These are phyloP conservation scores for Apotomis capreana DNA, from an alignment of 2,888 invertebrate species.

Conservation along the genomic window DNA sequence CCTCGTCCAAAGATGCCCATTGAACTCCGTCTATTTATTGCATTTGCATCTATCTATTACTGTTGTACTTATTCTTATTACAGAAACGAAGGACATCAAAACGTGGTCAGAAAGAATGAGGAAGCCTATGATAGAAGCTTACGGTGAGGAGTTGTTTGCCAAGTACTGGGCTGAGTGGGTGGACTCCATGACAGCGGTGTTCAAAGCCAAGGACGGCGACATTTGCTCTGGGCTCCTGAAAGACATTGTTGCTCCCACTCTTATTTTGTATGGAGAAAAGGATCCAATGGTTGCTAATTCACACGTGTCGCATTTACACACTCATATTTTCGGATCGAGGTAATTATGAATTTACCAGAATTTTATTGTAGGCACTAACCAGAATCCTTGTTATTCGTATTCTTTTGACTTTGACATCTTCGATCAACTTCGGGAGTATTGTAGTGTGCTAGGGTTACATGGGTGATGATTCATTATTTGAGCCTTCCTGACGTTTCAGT, in stretches of 20 bases:
- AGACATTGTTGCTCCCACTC: conserved; percentile 88
- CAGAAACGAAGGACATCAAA: conserved; percentile 87
- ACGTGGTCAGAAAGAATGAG: conserved; percentile 92
- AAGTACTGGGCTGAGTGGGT: conserved; percentile 89
- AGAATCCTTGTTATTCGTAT: too few relatives aligned
- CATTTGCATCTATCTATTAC: too few relatives aligned
- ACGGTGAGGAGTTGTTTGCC: conserved; percentile 88
- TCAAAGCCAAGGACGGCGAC: conserved; percentile 85
- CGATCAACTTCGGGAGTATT: too few relatives aligned
- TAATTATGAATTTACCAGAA: conserved; percentile 57
- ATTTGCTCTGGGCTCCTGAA: conserved; percentile 86
- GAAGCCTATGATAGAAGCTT: conserved; percentile 87
- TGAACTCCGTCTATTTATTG: too few relatives aligned
- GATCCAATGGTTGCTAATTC: conserved; percentile 90
- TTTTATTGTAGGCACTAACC: too few relatives aligned
- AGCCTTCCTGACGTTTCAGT: too few relatives aligned
- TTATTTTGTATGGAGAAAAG: conserved; percentile 92
- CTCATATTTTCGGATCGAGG: conserved; percentile 87
- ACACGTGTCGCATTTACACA: conserved; percentile 88
- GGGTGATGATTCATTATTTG: too few relatives aligned
- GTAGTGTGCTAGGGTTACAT: too few relatives aligned
- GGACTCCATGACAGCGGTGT: conserved; percentile 84
- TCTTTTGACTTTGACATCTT: too few relatives aligned
- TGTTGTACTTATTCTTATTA: conserved; percentile 47
- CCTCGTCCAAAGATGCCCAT: too few relatives aligned